Evolutionary conservation across 2,888 invertebrate genomes (phyloP).

Genomic region (Stramonita haemastoma): DNA sequence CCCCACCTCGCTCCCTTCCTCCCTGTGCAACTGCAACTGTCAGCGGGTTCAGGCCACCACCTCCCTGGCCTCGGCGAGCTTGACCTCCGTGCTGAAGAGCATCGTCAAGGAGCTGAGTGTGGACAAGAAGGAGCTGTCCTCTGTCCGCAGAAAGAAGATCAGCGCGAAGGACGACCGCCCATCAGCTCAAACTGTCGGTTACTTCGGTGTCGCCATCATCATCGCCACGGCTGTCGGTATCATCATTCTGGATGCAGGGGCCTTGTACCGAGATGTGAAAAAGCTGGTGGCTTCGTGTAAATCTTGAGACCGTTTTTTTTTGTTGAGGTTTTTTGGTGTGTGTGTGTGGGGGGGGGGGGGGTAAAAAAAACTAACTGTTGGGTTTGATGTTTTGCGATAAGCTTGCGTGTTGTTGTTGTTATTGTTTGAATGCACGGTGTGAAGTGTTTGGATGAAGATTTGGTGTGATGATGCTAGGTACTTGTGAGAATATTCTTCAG

Average conservation of each 20-base stretch:
- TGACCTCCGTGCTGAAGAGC: conserved; percentile 37
- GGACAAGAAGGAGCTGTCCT: conserved; percentile 45
- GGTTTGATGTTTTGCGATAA: neutral
- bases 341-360: neutral
- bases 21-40: conserved; percentile 46
- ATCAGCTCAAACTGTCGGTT: conserved; percentile 51
- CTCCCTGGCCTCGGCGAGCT: conserved; percentile 28
- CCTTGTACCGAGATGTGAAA: conserved; percentile 40
- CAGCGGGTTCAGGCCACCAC: conserved; percentile 25
- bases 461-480: too few species aligned
- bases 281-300: conserved; percentile 32
- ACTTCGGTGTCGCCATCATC: conserved; percentile 47
- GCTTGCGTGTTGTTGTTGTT: neutral
- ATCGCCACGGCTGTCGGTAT: conserved; percentile 41
- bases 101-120: conserved; percentile 47
- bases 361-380: neutral
- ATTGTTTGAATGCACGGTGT: too few species aligned
- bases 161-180: conserved; percentile 45
- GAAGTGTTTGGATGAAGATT: too few species aligned
- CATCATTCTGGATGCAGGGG: conserved; percentile 43
- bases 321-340: neutral
- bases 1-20: neutral
- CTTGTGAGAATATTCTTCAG: too few species aligned
- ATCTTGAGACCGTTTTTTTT: neutral
- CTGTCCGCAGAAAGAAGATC: conserved; percentile 42